A percentile compares a stretch with the other conserved stretches of the same genome.
These are phyloP conservation scores for Himantopus leucocephalus DNA, from an alignment of 2,113 vertebrate genomes.

Conservation along the genomic window DNA sequence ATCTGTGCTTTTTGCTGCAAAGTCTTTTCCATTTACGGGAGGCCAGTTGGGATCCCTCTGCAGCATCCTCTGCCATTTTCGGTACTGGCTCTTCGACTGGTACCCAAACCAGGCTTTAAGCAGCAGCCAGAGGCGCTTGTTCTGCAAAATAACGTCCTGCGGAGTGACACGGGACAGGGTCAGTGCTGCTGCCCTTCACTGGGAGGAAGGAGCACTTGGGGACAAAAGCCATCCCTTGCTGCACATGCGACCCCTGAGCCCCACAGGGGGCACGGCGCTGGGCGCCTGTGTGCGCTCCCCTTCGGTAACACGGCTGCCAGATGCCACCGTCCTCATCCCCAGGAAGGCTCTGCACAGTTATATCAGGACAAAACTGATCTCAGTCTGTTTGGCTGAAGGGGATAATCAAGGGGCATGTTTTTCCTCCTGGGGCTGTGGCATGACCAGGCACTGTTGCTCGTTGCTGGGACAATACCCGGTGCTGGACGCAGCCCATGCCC, in stretches of 20 bases:
- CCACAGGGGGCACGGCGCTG: accelerated
- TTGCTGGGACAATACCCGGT: neutral
- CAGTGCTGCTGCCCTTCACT: neutral
- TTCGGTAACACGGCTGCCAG: neutral
- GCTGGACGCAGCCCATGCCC: neutral
- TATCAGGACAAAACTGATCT: neutral
- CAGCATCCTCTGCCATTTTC: constrained; percentile 57
- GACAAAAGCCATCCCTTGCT: neutral
- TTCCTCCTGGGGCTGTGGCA: neutral
- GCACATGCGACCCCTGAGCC: neutral
- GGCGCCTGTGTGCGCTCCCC: accelerated
- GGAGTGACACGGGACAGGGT: neutral
- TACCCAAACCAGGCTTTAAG: constrained; percentile 61
- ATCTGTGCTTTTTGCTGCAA: neutral
- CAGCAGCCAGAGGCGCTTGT: constrained; percentile 63
- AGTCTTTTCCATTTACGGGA: constrained; percentile 22
- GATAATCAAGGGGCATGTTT: neutral
- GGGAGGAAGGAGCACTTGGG: neutral
- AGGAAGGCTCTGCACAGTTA: neutral
- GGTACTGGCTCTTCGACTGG: constrained; percentile 62
- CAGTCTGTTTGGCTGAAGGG: neutral
- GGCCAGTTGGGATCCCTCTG: constrained; percentile 53
- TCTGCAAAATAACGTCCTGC: constrained; percentile 71
- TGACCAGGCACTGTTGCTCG: neutral
- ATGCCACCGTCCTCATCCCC: neutral